Conservation (phyloP, 1,140 invertebrate genomes). For the Geopemphigus sp. region DNA sequence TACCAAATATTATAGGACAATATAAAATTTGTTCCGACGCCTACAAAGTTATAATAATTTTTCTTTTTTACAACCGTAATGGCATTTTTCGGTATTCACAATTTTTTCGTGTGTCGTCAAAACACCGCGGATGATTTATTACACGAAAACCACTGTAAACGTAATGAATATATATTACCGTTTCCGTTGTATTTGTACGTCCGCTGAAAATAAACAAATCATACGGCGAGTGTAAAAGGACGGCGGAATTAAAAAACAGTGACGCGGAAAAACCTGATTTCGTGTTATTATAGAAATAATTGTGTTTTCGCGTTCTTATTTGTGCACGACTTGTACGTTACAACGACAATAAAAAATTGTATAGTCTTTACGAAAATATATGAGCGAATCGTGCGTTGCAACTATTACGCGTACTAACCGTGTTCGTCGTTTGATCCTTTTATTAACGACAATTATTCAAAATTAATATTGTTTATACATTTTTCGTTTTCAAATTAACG, state of each 20-base stretch:
- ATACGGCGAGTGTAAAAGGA: not conserved
- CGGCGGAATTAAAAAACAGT: not conserved
- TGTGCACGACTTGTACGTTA: not conserved
- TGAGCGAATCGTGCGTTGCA: too few relatives aligned
- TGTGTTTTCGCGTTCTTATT: not conserved
- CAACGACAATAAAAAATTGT: too few relatives aligned
- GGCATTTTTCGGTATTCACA: not conserved
- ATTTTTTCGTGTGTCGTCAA: slow-evolving; percentile 5
- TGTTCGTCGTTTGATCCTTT: too few relatives aligned
- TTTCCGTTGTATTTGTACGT: slow-evolving; percentile 16
- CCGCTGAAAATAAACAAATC: slow-evolving; percentile 3
- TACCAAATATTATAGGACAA: too few relatives aligned
- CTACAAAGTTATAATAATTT: not conserved
- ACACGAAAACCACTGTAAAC: not conserved
- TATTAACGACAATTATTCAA: too few relatives aligned
- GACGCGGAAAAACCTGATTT: not conserved
- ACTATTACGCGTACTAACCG: not conserved
- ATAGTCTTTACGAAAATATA: too few relatives aligned
- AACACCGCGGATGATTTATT: not conserved
- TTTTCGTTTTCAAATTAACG: too few relatives aligned
- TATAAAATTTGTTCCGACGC: not conserved
- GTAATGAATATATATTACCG: slow-evolving; percentile 1
- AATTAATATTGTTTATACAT: too few relatives aligned
- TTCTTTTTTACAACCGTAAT: not conserved
- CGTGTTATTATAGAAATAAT: not conserved